These are phyloP conservation scores for Aphis gossypii DNA, from an alignment of 1,140 invertebrate genomes.

Conservation along the genomic window DNA sequence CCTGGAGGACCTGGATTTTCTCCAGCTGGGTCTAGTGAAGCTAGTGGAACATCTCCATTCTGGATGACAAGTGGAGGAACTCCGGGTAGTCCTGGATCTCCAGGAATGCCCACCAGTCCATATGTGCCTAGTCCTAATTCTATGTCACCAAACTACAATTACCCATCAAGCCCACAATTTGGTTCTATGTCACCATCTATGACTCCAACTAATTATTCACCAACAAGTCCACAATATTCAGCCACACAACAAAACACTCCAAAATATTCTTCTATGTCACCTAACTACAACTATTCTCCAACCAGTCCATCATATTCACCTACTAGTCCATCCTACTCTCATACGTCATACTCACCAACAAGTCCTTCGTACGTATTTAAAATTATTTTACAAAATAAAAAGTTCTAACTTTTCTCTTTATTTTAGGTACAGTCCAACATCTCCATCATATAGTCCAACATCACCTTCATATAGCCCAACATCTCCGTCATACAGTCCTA, in stretches of 20 bases:
- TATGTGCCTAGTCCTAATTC: conserved; percentile 76
- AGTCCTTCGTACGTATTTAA: conserved; percentile 63
- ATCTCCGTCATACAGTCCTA: conserved; percentile 25
- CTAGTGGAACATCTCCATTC: conserved; percentile 87
- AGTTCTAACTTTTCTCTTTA: background rate
- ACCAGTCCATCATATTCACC: conserved; percentile 71
- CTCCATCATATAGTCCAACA: conserved; percentile 71
- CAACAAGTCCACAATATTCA: conserved; percentile 82
- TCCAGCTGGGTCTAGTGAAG: conserved; percentile 90
- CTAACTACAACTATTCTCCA: conserved; percentile 70
- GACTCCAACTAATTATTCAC: conserved; percentile 81
- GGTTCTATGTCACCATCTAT: conserved; percentile 76
- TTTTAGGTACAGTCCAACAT: conserved; percentile 67
- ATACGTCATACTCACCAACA: conserved; percentile 70
- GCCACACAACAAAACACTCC: conserved; percentile 73
- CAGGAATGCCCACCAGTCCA: conserved; percentile 75
- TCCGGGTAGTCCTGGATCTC: conserved; percentile 81
- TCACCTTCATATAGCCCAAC: conserved; percentile 6
- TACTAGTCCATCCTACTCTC: conserved; percentile 69
- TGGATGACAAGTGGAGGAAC: conserved; percentile 80
- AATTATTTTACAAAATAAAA: background rate
- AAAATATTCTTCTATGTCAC: conserved; percentile 72
- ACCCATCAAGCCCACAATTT: conserved; percentile 81
- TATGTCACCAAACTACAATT: conserved; percentile 83
- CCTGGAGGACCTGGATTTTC: conserved; percentile 96